Percentiles rank a stretch among this genome's conserved stretches.
phyloP scores from a whole-genome alignment of 1,140 invertebrate species.

The Listronotus bonariensis region DNA sequence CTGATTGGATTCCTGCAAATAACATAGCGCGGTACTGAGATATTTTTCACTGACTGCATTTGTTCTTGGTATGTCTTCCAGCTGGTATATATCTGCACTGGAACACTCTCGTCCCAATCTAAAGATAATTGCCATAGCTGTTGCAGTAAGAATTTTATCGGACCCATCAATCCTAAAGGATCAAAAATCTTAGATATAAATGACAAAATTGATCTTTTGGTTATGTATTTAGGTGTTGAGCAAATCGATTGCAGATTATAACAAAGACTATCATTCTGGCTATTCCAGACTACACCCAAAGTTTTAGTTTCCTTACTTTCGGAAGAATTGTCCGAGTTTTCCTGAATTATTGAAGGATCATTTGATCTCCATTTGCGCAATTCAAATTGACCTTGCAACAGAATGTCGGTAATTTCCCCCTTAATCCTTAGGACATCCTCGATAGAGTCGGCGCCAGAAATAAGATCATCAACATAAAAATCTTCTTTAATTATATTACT shows the following conservation, averaged over 20 bases:
- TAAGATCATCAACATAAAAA: constrained; percentile 58
- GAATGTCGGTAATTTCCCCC: constrained; percentile 22
- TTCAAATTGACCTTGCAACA: constrained; percentile 40
- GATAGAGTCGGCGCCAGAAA: constrained; percentile 49
- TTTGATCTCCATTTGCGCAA: constrained; percentile 57
- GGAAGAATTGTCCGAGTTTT: too few relatives aligned
- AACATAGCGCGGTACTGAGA: too few relatives aligned
- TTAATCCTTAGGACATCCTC: constrained; percentile 43
- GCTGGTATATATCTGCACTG: constrained; percentile 24
- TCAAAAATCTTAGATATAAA: constrained; percentile 42
- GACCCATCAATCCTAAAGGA: constrained; percentile 44
- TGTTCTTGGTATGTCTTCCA: constrained; percentile 4
- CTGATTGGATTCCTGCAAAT: too few relatives aligned
- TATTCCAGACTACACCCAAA: constrained; percentile 33
- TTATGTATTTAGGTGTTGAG: too few relatives aligned
- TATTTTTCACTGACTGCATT: too few relatives aligned
- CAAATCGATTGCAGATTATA: too few relatives aligned
- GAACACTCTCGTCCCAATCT: constrained; percentile 52
- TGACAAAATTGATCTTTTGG: constrained; percentile 40
- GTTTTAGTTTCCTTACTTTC: constrained; percentile 20
- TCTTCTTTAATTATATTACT: too few relatives aligned
- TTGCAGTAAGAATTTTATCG: constrained; percentile 50
- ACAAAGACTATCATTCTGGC: too few relatives aligned
- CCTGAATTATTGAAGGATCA: too few relatives aligned
- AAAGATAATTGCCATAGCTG: constrained; percentile 47